Evolutionary conservation across 1,140 invertebrate genomes (phyloP), one percentile per base, ranked within the genome.

Genomic region (Sycophila sp.): DNA sequence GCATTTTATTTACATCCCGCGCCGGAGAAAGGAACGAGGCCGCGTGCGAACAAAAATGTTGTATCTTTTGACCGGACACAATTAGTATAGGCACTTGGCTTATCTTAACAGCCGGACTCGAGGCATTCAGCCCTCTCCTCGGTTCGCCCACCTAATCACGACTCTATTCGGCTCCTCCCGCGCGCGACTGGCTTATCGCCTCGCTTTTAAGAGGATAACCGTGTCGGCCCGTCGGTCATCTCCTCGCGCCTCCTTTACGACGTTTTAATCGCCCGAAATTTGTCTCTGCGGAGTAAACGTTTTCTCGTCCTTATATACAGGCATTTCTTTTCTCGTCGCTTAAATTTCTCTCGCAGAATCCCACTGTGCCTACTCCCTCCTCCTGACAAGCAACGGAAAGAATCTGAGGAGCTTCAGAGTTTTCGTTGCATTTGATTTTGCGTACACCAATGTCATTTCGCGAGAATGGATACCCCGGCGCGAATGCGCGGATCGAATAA

Each of bases 61-160:
- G 36, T 65, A 69, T 69, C 71, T 69, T 63, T 49, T 49, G 47
- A 66, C 49, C 55, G 72, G 67, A 70, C 68, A 73, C 67, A 73
- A 73, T 73, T 73, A 73, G 72, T 73, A 73, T 60, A 66, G 72
- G 67, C 67, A 60, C 72, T 73, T 66, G 62, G 68, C 60, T 66
- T 73, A 73, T 73, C 72, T 73, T 64, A 69, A 68, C 71, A 62
- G 45, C 34, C n/a, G n/a, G 45, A 62, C 30, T 58, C 30, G 30
- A 47, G 55, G 42, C 53, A 71, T 65, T 71, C 59, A 47, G 17
- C 28, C 30, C 45, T 26, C 22, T n/a, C 3, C 47, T 34, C 6
- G 30, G 28, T 45, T 63, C 59, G 42, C 66, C 71, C 66, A 72
- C 66, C 66, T 68, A 73, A 69, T 69, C 71, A 73, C 53, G 72